Evolutionary conservation across 1,140 invertebrate species (phyloP), one percentile per base, ranked within the genome.

Genomic region (Tetragnatha versicolor): DNA sequence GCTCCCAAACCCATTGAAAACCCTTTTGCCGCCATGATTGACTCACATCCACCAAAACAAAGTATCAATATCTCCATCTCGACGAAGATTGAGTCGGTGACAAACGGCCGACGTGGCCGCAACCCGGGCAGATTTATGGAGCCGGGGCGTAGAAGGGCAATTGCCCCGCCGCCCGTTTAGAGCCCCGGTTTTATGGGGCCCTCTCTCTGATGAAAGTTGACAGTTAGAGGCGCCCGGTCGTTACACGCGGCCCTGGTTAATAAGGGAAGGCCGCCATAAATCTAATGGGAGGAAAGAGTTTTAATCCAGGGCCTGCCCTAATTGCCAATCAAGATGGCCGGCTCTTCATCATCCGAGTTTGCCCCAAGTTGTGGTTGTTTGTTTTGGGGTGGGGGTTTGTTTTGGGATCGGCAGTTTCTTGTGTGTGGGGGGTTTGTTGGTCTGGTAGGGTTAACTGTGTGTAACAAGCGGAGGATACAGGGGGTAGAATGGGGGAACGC

Each of bases 201-300:
- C 33, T 12, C 60, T n/a, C n/a, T 31, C 39, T 63, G 60, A 63
- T 63, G 60, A 63, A 63, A 63, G 60, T 63, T 63, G 60, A 63
- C 60, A 63, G 60, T 63, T 63, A 63, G 60, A 35, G 60, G 35
- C 20, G 35, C 25, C 25, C 20, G 60, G 35, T 63, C 60, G 60
- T 63, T 63, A 63, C 60, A 63, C 60, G 60, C 27, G 33, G 60
- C 60, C 60, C 12, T 33, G 22, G 60, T 63, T 63, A 63, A 63
- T 63, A 63, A 63, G 60, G 33, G 20, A 3, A 33, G 12, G 35
- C 12, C 10, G 33, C 35, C 22, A 42, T 63, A 63, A 63, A 63
- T 63, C 60, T 63, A 63, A 63, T 63, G n/a, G 60, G n/a, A 45
- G 60, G 60, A 63, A 63, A 63, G 60, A 42, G 60, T 63, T 63